phyloP scores from a whole-genome alignment of 1,140 invertebrate species.

The Penaeus vannamei region DNA sequence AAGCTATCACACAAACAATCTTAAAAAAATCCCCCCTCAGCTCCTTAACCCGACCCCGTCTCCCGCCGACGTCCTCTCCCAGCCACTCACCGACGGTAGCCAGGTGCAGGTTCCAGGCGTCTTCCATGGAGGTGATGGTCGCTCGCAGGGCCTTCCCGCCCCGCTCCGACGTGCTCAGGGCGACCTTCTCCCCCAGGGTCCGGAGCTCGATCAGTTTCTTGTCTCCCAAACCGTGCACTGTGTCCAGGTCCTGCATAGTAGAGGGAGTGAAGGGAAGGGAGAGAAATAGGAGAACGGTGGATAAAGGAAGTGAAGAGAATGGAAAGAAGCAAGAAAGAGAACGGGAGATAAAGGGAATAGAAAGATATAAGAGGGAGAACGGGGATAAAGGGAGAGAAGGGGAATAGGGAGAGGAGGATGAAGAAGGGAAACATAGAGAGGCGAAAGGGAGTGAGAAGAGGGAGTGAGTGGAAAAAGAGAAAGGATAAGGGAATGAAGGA shows the following conservation, averaged over 20 bases:
- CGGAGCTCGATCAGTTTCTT: conserved; percentile 81
- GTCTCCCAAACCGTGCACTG: conserved; percentile 81
- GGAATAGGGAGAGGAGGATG: too few relatives aligned
- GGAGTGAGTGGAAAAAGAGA: too few relatives aligned
- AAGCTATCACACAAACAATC: background rate
- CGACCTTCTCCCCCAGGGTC: conserved; percentile 79
- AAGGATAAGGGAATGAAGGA: too few relatives aligned
- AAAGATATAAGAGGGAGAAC: background rate
- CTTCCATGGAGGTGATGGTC: conserved; percentile 68
- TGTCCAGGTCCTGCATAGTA: conserved; percentile 76
- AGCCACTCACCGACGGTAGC: conserved; percentile 76
- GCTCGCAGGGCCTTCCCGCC: conserved; percentile 70
- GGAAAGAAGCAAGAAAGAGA: background rate
- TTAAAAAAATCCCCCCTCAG: background rate
- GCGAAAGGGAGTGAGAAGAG: too few relatives aligned
- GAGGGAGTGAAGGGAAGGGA: background rate
- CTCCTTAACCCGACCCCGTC: background rate
- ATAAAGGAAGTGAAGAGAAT: background rate
- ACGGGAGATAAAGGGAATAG: background rate
- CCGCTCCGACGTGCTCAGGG: conserved; percentile 83
- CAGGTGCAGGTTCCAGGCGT: conserved; percentile 79
- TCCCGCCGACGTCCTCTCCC: too few relatives aligned
- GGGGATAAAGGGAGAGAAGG: background rate
- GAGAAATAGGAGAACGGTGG: background rate
- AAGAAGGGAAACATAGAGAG: too few relatives aligned